Percentiles rank a stretch among this genome's conserved stretches.
phyloP scores from a whole-genome alignment of 2,888 invertebrate species.

The Andrena flavipes region DNA sequence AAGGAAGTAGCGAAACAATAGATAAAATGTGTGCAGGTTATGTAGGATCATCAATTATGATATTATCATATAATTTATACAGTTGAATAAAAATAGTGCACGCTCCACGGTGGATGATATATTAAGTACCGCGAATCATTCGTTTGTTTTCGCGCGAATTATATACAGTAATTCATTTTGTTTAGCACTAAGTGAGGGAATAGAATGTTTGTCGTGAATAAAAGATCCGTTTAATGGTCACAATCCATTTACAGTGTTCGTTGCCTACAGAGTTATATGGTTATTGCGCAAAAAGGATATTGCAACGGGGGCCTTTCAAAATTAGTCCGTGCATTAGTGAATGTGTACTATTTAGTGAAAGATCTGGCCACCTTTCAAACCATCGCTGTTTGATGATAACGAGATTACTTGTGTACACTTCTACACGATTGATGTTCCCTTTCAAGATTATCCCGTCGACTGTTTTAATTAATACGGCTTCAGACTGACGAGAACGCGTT shows the following conservation, averaged over 20 bases:
- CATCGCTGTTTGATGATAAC: constrained; percentile 29
- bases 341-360: constrained; percentile 25
- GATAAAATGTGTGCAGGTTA: not conserved
- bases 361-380: constrained; percentile 18
- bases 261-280: not conserved
- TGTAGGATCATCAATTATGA: not conserved
- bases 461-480: constrained; percentile 45
- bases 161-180: not conserved
- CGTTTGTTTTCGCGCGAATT: too few species aligned
- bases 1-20: not conserved
- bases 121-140: not conserved
- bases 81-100: not conserved
- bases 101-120: not conserved
- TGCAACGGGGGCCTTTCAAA: constrained; percentile 16
- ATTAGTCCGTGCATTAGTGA: constrained; percentile 10
- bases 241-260: too few species aligned
- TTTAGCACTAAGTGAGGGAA: not conserved
- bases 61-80: not conserved
- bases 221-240: too few species aligned
- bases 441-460: constrained; percentile 44
- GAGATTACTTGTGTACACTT: constrained; percentile 43
- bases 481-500: constrained; percentile 12
- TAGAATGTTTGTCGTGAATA: not conserved
- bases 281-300: not conserved
- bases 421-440: constrained; percentile 18